Percentiles rank a stretch among this genome's conserved stretches.
Evolutionary conservation across 2,888 invertebrate genomes (phyloP).

Genomic region (Brassicogethes aeneus): DNA sequence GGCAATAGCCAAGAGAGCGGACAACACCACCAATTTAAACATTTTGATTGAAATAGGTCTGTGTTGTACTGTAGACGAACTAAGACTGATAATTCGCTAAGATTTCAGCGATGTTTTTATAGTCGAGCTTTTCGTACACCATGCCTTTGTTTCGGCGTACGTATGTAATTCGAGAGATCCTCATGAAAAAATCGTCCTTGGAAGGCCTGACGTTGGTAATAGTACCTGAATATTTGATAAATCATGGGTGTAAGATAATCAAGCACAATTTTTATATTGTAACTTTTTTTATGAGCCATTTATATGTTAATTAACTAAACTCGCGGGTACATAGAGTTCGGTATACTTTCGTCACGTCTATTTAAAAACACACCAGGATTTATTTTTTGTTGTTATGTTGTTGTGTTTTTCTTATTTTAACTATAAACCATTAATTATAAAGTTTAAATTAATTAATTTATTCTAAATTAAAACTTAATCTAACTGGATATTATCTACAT

Average conservation of each 20-base stretch:
- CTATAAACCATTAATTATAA: too few relatives aligned
- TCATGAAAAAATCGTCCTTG: not conserved
- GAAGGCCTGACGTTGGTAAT: not conserved
- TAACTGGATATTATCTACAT: too few relatives aligned
- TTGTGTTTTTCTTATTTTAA: too few relatives aligned
- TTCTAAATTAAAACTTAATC: too few relatives aligned
- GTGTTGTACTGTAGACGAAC: conserved; percentile 20
- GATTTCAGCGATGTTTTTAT: not conserved
- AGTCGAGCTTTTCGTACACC: not conserved
- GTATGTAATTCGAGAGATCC: not conserved
- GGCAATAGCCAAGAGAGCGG: conserved; percentile 51
- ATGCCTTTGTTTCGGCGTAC: not conserved
- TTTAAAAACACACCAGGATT: not conserved
- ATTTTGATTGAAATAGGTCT: conserved; percentile 25
- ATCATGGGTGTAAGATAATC: too few relatives aligned
- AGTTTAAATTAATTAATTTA: too few relatives aligned
- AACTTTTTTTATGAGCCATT: too few relatives aligned
- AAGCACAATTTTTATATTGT: too few relatives aligned
- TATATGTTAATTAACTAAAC: too few relatives aligned
- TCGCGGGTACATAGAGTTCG: too few relatives aligned
- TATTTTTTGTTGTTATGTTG: too few relatives aligned
- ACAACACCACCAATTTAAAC: conserved; percentile 40
- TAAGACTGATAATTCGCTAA: not conserved
- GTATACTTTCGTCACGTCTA: not conserved
- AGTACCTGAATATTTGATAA: not conserved